These are phyloP conservation scores for Trachelus troglodyta DNA, from an alignment of 2,888 invertebrate species.

Conservation along the genomic window DNA sequence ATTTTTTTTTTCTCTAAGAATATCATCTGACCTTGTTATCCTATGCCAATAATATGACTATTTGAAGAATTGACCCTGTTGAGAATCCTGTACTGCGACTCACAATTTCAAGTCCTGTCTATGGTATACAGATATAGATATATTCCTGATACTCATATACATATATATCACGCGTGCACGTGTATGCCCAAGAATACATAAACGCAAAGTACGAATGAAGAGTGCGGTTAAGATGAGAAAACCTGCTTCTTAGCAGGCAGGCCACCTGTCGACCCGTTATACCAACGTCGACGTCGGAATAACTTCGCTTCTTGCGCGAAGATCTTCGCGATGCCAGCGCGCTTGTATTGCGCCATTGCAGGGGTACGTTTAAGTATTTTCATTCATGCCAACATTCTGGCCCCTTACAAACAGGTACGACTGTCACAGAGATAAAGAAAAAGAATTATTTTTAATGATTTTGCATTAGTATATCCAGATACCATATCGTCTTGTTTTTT, in stretches of 20 bases:
- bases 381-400: not conserved
- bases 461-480: not conserved
- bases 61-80: not conserved
- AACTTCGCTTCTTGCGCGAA: slow-evolving; percentile 23
- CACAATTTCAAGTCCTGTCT: not conserved
- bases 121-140: not conserved
- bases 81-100: not conserved
- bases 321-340: not conserved
- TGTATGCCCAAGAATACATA: not conserved
- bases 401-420: not conserved
- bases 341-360: not conserved
- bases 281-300: slow-evolving; percentile 36
- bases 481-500: not conserved
- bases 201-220: not conserved
- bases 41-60: not conserved
- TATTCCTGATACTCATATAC: not conserved
- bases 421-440: not conserved
- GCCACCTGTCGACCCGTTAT: slow-evolving; percentile 62
- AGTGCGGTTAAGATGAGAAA: slow-evolving; percentile 29
- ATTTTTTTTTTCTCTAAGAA: not conserved
- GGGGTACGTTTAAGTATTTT: not conserved
- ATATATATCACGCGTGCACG: not conserved
- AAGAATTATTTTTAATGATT: not conserved
- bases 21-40: not conserved
- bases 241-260: slow-evolving; percentile 50